A percentile compares a stretch with the other conserved stretches of the same genome.
Evolutionary conservation across 1,140 invertebrate genomes (phyloP).

Genomic region (Homalodisca vitripennis): DNA sequence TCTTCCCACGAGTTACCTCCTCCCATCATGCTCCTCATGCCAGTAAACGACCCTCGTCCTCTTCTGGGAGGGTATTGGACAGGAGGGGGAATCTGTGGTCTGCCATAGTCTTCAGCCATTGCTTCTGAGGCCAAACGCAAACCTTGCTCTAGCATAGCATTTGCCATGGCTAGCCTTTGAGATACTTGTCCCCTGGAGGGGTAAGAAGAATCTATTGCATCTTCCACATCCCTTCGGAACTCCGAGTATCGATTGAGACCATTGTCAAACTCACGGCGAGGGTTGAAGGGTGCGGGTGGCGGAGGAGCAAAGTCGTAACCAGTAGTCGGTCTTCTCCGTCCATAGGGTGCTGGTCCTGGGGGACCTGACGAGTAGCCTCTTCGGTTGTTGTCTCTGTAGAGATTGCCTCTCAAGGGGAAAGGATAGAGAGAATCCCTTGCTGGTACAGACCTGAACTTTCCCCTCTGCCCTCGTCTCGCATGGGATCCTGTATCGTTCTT

Average conservation of each 20-base stretch:
- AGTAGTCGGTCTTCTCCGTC: not conserved
- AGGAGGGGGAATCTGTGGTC: not conserved
- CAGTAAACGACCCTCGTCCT: not conserved
- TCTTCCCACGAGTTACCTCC: not conserved
- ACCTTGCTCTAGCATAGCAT: constrained; percentile 11
- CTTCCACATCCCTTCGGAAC: constrained; percentile 38
- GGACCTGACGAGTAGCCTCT: not conserved
- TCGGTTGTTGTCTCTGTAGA: too few relatives aligned
- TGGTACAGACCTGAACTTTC: not conserved
- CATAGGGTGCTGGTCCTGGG: not conserved
- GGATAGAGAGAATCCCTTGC: not conserved
- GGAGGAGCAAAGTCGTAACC: not conserved
- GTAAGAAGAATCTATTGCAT: constrained; percentile 30
- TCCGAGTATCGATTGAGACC: constrained; percentile 36
- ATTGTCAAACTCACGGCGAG: not conserved
- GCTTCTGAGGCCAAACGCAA: not conserved
- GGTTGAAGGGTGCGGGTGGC: not conserved
- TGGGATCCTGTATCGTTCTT: not conserved
- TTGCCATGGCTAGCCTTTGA: not conserved
- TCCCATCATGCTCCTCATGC: too few relatives aligned
- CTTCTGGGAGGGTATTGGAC: not conserved
- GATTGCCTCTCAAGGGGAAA: too few relatives aligned
- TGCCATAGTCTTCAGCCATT: not conserved
- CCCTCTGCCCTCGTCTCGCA: not conserved
- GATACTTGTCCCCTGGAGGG: not conserved